phyloP scores from a whole-genome alignment of 2,797 vertebrate species.

The Microctenopoma lineatum region DNA sequence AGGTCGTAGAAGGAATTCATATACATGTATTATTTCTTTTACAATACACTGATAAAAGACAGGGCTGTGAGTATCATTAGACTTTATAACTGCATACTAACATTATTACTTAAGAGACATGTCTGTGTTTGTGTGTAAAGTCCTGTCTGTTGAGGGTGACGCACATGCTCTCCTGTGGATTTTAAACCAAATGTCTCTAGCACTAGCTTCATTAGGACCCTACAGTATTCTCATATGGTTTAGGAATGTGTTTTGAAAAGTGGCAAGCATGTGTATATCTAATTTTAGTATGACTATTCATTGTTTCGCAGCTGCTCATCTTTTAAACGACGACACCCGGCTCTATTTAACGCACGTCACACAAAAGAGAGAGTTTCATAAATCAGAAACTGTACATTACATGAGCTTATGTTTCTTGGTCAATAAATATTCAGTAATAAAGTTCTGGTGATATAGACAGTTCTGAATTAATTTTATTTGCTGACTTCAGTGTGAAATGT shows the following conservation, averaged over 20 bases:
- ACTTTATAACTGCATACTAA: slow-evolving; percentile 10
- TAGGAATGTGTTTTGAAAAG: slow-evolving; percentile 2
- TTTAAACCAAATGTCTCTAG: not conserved
- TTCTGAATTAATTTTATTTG: not conserved
- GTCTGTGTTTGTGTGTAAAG: not conserved
- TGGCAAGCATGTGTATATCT: not conserved
- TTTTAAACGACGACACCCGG: not conserved
- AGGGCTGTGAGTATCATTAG: not conserved
- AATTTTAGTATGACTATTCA: not conserved
- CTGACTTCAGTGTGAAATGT: not conserved
- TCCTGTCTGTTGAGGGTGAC: too few species aligned
- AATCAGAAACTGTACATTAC: not conserved
- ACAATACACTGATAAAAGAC: not conserved
- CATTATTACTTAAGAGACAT: not conserved
- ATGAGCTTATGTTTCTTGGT: not conserved
- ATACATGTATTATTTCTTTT: not conserved
- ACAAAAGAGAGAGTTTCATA: not conserved
- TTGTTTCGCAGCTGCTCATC: not conserved
- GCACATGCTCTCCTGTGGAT: not conserved
- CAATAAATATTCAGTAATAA: not conserved
- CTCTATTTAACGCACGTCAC: not conserved
- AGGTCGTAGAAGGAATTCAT: slow-evolving; percentile 4
- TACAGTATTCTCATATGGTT: not conserved
- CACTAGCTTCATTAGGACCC: not conserved
- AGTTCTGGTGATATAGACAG: not conserved